Base-by-base conservation (phyloP, 2,797 vertebrate species). In the Tiaroga cobitis region DNA sequence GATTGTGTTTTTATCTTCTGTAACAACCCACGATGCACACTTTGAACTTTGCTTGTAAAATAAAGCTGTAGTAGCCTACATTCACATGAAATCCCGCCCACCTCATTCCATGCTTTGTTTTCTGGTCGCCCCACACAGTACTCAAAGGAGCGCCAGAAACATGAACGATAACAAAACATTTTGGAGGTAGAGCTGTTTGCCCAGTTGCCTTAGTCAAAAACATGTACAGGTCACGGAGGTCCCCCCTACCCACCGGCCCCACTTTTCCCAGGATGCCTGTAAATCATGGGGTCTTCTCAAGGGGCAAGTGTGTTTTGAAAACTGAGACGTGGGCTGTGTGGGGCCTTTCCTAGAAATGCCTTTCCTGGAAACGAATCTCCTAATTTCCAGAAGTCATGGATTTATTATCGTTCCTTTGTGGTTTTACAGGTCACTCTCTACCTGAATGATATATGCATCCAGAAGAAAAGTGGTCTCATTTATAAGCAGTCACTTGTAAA, bases 11-110 rank as follows among this genome's bases (percentile, higher is more conserved):
- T 87, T 49, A 51, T 81, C 21, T 46, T 63, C 46, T 21, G 10
- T 63, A 61, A 73, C 41, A 73, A 59, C 68, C 84, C 89, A 84
- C 26, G 1, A 29, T 68, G 15, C 8, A 39, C 79, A 86, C 72
- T 92, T 90, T 93, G 93, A 92, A 87, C 91, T 89, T 90, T 89
- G 87, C 61, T 76, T 86, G 3, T 78, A 77, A 32, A 80, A 49
- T 24, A 68, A 80, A 65, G 59, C 63, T 69, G 80, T 49, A 49
- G 46, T 49, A 49, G 15, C 4, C 46, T 26, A n/a, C 7, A 32
- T 43, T 72, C 74, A 46, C 5, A 72, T 49, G n/a, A 61, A 79
- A 54, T 63, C 65, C 49, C 19, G 0, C 46, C 63, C 16, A 9
- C 54, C 43, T 41, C 26, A 54, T n/a, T 84, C n/a, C 16, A 41